These are phyloP conservation scores for Drosophila yakuba DNA, from an alignment of 1,140 invertebrate species.

Conservation along the genomic window DNA sequence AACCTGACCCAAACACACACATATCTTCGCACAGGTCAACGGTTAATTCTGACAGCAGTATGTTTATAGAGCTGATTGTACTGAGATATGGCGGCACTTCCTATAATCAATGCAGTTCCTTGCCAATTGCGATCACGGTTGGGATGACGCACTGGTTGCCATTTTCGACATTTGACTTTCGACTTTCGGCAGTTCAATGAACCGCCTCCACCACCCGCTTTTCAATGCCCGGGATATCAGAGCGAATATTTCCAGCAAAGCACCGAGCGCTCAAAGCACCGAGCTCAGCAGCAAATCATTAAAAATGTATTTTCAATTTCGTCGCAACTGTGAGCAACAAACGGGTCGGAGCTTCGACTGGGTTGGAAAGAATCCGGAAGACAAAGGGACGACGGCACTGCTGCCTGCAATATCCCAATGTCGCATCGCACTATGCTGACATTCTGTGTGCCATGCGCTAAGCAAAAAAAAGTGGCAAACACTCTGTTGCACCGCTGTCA, in stretches of 20 bases:
- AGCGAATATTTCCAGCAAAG: slow-evolving; percentile 43
- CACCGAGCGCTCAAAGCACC: slow-evolving; percentile 24
- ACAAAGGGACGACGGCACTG: slow-evolving; percentile 4
- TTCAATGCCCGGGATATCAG: slow-evolving; percentile 9
- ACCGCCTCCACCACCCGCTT: slow-evolving; percentile 1
- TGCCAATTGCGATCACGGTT: slow-evolving; percentile 12
- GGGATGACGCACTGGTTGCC: slow-evolving; percentile 2
- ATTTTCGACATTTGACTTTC: not conserved
- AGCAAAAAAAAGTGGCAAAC: slow-evolving; percentile 59
- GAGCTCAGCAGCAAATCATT: slow-evolving; percentile 66
- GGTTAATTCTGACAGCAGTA: not conserved
- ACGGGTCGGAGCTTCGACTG: not conserved
- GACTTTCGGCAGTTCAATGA: slow-evolving; percentile 25
- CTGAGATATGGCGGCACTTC: too few relatives aligned
- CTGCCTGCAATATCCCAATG: slow-evolving; percentile 21
- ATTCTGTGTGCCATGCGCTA: slow-evolving; percentile 32
- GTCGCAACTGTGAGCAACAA: slow-evolving; percentile 36
- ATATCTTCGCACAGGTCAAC: too few relatives aligned
- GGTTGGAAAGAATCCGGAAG: not conserved
- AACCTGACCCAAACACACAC: too few relatives aligned
- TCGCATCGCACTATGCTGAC: slow-evolving; percentile 30
- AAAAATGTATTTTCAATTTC: slow-evolving; percentile 78
- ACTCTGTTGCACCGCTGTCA: slow-evolving; percentile 32
- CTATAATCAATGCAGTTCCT: slow-evolving; percentile 20
- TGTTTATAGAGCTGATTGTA: too few relatives aligned